Evolutionary conservation across 2,113 vertebrate genomes (phyloP).

Genomic region (Stictonetta naevosa): DNA sequence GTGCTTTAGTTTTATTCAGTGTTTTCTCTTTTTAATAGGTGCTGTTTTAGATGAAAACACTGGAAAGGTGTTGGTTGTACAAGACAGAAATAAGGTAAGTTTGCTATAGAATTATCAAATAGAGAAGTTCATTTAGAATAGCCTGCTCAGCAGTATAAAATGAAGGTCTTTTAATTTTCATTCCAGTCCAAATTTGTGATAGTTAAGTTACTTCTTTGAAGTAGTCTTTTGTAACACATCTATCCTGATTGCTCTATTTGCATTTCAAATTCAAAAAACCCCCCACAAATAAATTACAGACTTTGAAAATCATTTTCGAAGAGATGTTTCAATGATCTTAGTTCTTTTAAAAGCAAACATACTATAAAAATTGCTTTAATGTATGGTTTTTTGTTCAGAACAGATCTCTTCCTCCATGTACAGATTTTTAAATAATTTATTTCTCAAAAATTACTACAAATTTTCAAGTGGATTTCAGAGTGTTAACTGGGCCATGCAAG

Average conservation of each 20-base stretch:
- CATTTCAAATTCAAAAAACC: background rate
- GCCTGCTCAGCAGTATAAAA: background rate
- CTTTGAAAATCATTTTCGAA: background rate
- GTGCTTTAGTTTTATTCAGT: background rate
- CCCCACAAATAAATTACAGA: background rate
- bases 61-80: constrained; percentile 91
- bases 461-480: background rate
- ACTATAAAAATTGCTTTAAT: background rate
- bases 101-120: background rate
- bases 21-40: constrained; percentile 73
- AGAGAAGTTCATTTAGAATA: background rate
- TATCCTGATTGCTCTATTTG: background rate
- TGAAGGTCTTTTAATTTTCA: background rate
- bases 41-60: constrained; percentile 89
- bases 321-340: background rate
- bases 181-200: background rate
- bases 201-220: background rate
- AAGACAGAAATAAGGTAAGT: constrained; percentile 92
- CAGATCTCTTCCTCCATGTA: background rate
- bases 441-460: background rate
- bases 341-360: background rate
- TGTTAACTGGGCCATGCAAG: background rate
- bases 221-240: background rate
- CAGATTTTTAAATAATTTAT: background rate
- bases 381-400: background rate